phyloP scores from a whole-genome alignment of 2,888 invertebrate genomes.

The Andrena praecox region DNA sequence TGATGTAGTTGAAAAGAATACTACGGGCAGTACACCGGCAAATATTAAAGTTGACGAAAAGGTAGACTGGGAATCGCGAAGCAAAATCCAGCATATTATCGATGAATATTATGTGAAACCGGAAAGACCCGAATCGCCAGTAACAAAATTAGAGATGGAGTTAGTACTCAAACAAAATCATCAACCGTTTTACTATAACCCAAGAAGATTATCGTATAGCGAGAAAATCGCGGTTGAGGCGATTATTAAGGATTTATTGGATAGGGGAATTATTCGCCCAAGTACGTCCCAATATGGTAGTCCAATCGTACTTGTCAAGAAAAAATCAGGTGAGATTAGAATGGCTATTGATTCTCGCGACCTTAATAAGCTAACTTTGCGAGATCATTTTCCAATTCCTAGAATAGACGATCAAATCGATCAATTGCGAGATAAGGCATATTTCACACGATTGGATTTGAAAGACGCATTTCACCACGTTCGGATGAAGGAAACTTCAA shows the following conservation, averaged over 20 bases:
- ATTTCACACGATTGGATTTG: slow-evolving; percentile 21
- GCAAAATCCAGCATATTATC: background rate
- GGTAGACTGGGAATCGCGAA: background rate
- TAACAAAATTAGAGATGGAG: slow-evolving; percentile 4
- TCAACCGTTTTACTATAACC: background rate
- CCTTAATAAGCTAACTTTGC: slow-evolving; percentile 4
- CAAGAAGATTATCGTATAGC: slow-evolving; percentile 1
- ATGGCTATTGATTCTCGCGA: slow-evolving; percentile 16
- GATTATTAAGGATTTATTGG: slow-evolving; percentile 22
- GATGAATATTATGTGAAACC: slow-evolving; percentile 13
- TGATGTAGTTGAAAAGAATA: background rate
- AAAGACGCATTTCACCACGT: slow-evolving; percentile 16
- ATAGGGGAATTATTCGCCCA: slow-evolving; percentile 1
- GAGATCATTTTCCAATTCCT: slow-evolving; percentile 18
- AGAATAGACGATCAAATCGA: too few species aligned
- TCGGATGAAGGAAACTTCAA: slow-evolving; percentile 3
- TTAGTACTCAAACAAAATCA: background rate
- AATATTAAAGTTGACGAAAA: background rate
- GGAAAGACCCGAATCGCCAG: background rate
- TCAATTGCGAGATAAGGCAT: slow-evolving; percentile 7
- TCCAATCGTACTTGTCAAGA: background rate
- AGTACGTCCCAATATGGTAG: slow-evolving; percentile 10
- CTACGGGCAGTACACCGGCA: background rate
- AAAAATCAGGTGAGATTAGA: background rate
- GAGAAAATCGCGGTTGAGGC: background rate